Conservation (phyloP, 2,888 invertebrate species). For the Vanessa cardui region DNA sequence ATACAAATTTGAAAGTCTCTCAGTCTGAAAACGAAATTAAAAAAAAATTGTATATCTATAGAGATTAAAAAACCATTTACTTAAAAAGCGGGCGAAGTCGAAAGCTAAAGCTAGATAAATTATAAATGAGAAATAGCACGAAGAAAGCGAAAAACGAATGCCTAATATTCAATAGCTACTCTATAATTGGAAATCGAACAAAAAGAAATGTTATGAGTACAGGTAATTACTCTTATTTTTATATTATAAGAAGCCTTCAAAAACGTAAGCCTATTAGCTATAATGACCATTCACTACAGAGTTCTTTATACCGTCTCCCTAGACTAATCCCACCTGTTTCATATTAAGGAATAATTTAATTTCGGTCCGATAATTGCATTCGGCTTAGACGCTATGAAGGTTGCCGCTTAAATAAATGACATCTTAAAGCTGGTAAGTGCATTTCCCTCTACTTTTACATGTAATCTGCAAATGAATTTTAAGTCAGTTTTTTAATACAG, state of each 20-base stretch:
- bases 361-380: conserved; percentile 56
- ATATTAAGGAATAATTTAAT: conserved; percentile 59
- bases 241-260: conserved; percentile 28
- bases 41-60: too few relatives aligned
- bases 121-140: too few relatives aligned
- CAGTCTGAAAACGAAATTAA: too few relatives aligned
- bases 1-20: too few relatives aligned
- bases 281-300: conserved; percentile 24
- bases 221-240: conserved; percentile 23
- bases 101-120: too few relatives aligned
- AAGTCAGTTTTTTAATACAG: too few relatives aligned
- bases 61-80: too few relatives aligned
- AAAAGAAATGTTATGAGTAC: conserved; percentile 14
- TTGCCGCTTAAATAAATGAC: not conserved
- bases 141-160: not conserved
- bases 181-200: conserved; percentile 10
- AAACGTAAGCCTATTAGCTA: conserved; percentile 31
- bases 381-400: conserved; percentile 39
- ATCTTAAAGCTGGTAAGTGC: conserved; percentile 4
- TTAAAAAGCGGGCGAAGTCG: not conserved
- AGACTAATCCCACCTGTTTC: conserved; percentile 37
- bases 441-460: not conserved
- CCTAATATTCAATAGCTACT: not conserved
- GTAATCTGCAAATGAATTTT: not conserved
- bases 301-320: conserved; percentile 15